Evolutionary conservation across 1,140 invertebrate genomes (phyloP), one percentile per base, ranked within the genome.

Genomic region (Cherax destructor): DNA sequence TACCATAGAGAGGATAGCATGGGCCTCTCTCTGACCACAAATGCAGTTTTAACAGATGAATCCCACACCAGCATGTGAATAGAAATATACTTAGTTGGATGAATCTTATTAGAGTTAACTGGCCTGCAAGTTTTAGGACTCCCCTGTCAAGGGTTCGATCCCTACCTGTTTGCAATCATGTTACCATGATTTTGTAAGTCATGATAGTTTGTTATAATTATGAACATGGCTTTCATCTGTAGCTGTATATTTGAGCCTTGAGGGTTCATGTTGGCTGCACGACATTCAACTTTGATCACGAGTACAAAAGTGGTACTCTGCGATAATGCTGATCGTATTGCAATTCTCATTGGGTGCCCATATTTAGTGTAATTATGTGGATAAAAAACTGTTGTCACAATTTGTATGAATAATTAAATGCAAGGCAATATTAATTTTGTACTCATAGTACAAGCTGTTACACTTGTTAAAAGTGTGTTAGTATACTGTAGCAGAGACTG

Each of bases 401-500:
- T 74, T 74, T 74, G 52, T 81, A 80, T 83, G 77, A 74, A 88
- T 81, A 80, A 50, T 83, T 72, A 69, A 74, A 81, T 84, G 72
- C 76, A 90, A 90, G 65, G 74, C 80, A 84, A 84, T 84, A 90
- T 78, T 90, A 83, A 90, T 90, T 90, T 90, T 90, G 88, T 90
- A 90, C 88, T 90, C 83, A 88, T 88, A 88, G 88, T 90, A 90
- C 81, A 84, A 90, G 80, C 80, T 90, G 81, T 90, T 90, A 90
- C 88, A 84, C 88, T 90, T 90, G 81, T 90, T 76, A 84, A 90
- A 90, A 90, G 88, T 90, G 88, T 83, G 88, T 84, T 78, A 84
- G 80, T 90, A 90, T 84, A 90, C 30, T 90, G 61, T 61, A 81
- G 78, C 49, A 18, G 79, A 83, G 79, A 88, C 41, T 76, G 83